Evolutionary conservation across 2,888 invertebrate species (phyloP), one percentile per base, ranked within the genome.

Genomic region (Polietes domitor): DNA sequence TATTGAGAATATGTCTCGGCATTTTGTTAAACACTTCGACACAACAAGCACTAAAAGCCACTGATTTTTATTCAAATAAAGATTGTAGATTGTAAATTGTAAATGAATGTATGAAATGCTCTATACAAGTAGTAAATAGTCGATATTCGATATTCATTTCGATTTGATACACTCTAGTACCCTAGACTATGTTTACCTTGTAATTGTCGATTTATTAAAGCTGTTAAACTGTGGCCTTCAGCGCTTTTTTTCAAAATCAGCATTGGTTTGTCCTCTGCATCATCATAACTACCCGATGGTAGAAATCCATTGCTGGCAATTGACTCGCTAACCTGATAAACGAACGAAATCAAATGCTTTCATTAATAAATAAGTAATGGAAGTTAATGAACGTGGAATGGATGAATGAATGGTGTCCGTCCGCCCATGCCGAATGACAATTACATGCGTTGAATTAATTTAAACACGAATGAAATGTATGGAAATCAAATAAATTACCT

Each of bases 141-240:
- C 43, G 21, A 77, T 5, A n/a, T 70, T 43, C 19, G 58, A 26
- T 58, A 24, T 58, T 0, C 58, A 15, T 15, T n/a, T n/a, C n/a
- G 12, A 37, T 3, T 32, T 32, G 32, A 37, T n/a, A n/a, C n/a
- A n/a, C n/a, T n/a, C n/a, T n/a, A n/a, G n/a, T n/a, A n/a, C n/a
- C n/a, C n/a, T n/a, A n/a, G 9, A 21, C 3, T 58, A 12, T 37
- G 53, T 17, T 91, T 93, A 96, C 96, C 96, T 95, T 96, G 96
- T 86, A 96, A 92, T 92, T 96, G 96, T 86, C 96, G 92, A 92
- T 95, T 96, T 87, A 96, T 94, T 88, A 96, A 92, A 72, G 96
- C 96, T 61, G 96, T 96, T 91, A 96, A 95, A 87, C 96, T 96
- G 85, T 96, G 96, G 74, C 95, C 96, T 88, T 96, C 96, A 68